phyloP scores from a whole-genome alignment of 1,140 invertebrate species.

The Portunus trituberculatus region DNA sequence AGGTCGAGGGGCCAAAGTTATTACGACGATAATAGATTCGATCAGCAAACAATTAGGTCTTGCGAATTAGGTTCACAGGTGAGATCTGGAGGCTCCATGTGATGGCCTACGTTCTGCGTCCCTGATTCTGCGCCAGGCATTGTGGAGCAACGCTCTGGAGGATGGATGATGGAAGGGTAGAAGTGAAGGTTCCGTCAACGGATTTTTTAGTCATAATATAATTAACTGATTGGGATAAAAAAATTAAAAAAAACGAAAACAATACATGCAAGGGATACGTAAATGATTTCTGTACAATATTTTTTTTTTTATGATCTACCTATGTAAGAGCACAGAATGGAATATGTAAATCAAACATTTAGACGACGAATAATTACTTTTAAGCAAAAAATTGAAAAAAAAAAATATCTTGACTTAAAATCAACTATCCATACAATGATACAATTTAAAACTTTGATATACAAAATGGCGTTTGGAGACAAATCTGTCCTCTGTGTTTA shows the following conservation, averaged over 20 bases:
- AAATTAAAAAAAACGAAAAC: too few species aligned
- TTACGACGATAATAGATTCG: slow-evolving; percentile 43
- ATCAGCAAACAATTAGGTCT: slow-evolving; percentile 43
- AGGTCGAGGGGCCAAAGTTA: slow-evolving; percentile 36
- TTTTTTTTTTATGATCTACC: not conserved
- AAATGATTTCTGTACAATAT: too few species aligned
- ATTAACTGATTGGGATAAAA: not conserved
- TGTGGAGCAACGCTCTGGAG: not conserved
- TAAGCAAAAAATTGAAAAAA: not conserved
- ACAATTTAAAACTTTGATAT: too few species aligned
- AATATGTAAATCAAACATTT: not conserved
- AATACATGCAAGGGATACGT: too few species aligned
- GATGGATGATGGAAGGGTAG: not conserved
- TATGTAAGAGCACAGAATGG: not conserved
- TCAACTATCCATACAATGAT: too few species aligned
- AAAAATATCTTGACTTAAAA: too few species aligned
- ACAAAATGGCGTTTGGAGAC: too few species aligned
- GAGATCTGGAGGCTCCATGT: not conserved
- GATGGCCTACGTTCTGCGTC: not conserved
- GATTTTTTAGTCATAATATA: not conserved
- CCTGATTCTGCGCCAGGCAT: not conserved
- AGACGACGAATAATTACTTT: not conserved
- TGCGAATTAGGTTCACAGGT: not conserved
- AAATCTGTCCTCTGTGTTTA: too few species aligned
- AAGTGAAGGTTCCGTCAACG: not conserved